phyloP scores from a whole-genome alignment of 2,888 invertebrate species.

The Chymomyza procnemis region DNA sequence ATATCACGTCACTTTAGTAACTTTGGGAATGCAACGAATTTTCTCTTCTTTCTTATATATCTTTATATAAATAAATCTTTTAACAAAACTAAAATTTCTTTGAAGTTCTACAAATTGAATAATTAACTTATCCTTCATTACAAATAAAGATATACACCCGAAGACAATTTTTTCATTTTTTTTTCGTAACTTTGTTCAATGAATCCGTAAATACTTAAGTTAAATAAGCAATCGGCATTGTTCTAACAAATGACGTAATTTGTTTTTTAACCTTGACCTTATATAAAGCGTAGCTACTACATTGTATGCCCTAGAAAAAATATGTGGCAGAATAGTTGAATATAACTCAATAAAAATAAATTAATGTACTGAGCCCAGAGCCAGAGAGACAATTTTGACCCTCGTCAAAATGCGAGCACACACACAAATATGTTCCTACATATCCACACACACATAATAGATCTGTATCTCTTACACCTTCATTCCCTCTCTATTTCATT shows the following conservation, averaged over 20 bases:
- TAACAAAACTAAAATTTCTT: neutral
- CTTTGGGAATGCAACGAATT: too few species aligned
- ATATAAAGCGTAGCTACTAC: constrained; percentile 7
- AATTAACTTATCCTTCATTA: neutral
- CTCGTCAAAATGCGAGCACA: constrained; percentile 23
- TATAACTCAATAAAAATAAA: constrained; percentile 18
- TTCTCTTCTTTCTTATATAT: too few species aligned
- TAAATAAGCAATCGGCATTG: neutral
- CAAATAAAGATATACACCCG: neutral
- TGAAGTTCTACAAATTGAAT: neutral
- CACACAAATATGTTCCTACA: constrained; percentile 9
- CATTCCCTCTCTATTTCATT: neutral
- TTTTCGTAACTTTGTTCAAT: neutral
- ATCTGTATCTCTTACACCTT: neutral
- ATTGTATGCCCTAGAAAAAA: neutral
- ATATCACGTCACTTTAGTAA: too few species aligned
- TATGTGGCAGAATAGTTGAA: neutral
- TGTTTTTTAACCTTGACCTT: constrained; percentile 38
- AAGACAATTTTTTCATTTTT: neutral
- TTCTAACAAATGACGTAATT: constrained; percentile 30
- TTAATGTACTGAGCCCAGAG: constrained; percentile 4
- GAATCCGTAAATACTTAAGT: neutral
- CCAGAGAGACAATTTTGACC: constrained; percentile 2
- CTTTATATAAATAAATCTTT: neutral
- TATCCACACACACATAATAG: too few species aligned